Base-by-base conservation (phyloP, 1,140 invertebrate genomes). In the Caerostris extrusa region DNA sequence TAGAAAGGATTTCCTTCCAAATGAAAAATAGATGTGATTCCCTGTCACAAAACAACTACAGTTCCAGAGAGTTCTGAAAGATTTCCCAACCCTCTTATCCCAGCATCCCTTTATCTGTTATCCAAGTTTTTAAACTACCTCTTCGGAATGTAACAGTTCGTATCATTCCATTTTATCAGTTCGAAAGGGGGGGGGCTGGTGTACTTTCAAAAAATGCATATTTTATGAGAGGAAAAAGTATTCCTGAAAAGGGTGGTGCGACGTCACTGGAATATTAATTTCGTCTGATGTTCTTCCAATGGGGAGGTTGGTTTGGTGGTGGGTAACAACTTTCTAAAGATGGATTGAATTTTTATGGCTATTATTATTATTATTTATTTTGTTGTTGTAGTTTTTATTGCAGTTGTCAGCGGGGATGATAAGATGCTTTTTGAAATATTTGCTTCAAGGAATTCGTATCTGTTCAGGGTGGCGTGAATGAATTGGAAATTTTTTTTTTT, bases 181-280 rank as follows among this genome's bases (percentile, higher is more conserved):
- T 34, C 34, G 34, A 10, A 3, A 8, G 0, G 12, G 4, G 69
- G 69, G 69, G 19, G 8, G 8, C 34, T 8, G 69, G 55, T 17
- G 82, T 4, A 34, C 82, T 85, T 85, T 85, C 82, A 85, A 85
- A 85, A 85, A 85, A 85, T 85, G 82, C 82, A 85, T 85, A 85
- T 85, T 85, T 85, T 85, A 85, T 85, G 56, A 85, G 82, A 57
- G 14, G 82, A n/a, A 55, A 85, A 85, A 85, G 82, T 85, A 85
- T 85, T 85, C 57, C 19, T 85, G 82, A 85, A 55, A 85, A 58
- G 82, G 53, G 55, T 10, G 56, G 10, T 19, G 82, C 55, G 57
- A n/a, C 82, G 14, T 85, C 82, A 57, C 82, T 58, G 56, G 82
- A 85, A 85, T 85, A 85, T 85, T 85, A 85, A 85, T 85, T 85